These are phyloP conservation scores for Emydoidea blandingii DNA, from an alignment of 2,797 vertebrate species.

Conservation along the genomic window DNA sequence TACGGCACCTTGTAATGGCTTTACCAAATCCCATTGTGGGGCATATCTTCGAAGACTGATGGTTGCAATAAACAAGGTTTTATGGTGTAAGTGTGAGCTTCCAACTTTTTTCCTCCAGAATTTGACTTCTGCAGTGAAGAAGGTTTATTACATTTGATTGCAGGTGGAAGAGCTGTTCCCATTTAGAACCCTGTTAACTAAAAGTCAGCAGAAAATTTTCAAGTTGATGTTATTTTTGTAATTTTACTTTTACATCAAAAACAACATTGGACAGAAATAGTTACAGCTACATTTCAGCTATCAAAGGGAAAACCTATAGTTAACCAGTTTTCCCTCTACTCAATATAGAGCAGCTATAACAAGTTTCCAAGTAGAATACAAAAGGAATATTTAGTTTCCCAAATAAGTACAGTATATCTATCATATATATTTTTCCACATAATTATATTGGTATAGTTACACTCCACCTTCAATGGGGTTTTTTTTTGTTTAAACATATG, in stretches of 20 bases:
- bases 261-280: slow-evolving; percentile 48
- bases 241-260: slow-evolving; percentile 66
- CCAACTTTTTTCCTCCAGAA: slow-evolving; percentile 78
- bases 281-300: not conserved
- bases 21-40: slow-evolving; percentile 85
- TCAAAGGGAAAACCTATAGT: not conserved
- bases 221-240: slow-evolving; percentile 62
- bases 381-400: not conserved
- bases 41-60: slow-evolving; percentile 85
- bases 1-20: slow-evolving; percentile 86
- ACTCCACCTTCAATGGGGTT: not conserved
- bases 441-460: not conserved
- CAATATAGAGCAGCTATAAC: not conserved
- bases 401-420: rapidly evolving
- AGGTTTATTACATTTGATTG: slow-evolving; percentile 79
- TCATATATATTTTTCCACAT: not conserved
- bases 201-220: slow-evolving; percentile 69
- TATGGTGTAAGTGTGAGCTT: slow-evolving; percentile 80
- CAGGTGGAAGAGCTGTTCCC: slow-evolving; percentile 76
- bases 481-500: rapidly evolving
- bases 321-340: slow-evolving; percentile 13
- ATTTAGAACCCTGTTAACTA: slow-evolving; percentile 75
- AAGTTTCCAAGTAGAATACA: not conserved
- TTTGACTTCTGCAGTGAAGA: slow-evolving; percentile 79
- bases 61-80: slow-evolving; percentile 84